Conservation (phyloP, 2,113 vertebrate species). For the Esox niger region DNA sequence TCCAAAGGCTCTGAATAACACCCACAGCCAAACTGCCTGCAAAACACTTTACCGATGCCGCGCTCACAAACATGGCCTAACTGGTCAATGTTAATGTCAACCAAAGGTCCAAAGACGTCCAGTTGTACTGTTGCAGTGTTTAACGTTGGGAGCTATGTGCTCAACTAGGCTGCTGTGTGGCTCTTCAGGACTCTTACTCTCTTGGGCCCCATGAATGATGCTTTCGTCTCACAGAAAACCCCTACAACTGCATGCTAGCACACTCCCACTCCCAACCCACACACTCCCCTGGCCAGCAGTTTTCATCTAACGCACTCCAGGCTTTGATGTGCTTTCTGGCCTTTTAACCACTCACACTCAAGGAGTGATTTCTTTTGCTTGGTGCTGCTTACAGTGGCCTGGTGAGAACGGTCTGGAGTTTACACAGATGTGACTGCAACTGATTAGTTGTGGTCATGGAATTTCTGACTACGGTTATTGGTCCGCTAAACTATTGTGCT, state of each 20-base stretch:
- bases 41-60: background rate
- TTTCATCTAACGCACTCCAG: no score
- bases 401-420: conserved; percentile 1
- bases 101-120: background rate
- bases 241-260: background rate
- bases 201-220: background rate
- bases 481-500: no score
- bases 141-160: background rate
- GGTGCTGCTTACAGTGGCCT: background rate
- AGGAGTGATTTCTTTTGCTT: conserved; percentile 11
- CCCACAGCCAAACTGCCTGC: background rate
- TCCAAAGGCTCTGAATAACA: background rate
- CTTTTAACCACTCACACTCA: background rate
- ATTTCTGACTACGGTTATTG: no score
- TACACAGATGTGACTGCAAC: conserved; percentile 8
- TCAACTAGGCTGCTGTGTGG: background rate
- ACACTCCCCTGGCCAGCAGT: background rate
- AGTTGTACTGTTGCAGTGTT: background rate
- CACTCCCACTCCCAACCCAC: background rate
- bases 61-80: background rate
- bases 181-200: background rate
- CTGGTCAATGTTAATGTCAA: no score
- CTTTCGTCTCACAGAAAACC: background rate
- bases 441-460: no score
- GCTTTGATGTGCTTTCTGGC: no score